Base-by-base conservation (phyloP, 92 coral and sea anemone genomes). In the Palythoa grandiflora region DNA sequence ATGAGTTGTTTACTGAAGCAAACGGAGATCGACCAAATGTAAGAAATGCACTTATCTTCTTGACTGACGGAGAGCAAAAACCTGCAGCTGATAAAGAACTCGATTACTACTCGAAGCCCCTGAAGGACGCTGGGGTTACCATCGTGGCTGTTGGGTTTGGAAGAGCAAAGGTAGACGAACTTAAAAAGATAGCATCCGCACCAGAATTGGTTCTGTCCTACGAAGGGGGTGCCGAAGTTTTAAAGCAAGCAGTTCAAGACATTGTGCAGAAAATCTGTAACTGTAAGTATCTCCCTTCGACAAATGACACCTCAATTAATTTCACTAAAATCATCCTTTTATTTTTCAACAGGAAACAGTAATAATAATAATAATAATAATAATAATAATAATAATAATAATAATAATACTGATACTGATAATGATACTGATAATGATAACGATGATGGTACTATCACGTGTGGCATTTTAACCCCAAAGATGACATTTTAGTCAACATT, bases 131-230 rank as follows among this genome's bases (percentile, higher is more conserved):
- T 0, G n/a, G 38, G 2, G 85, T 80, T 3, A 63, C 3, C 10
- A 63, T 80, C 5, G 61, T 80, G 4, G 71, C 85, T n/a, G 85
- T 80, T 37, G 85, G 85, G 14, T 80, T 80, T 80, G 85, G 59
- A 80, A 0, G 8, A 0, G 74, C 85, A 39, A 1, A 8, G 14
- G 11, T 39, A 48, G 12, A 21, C 8, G 73, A 80, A 38, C 72
- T 80, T 12, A 13, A 2, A 11, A 80, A 80, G 53, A 80, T 80
- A 2, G 71, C 85, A 3, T 80, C 85, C n/a, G 72, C 38, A 1
- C 74, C 73, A 44, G 59, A 60, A 15, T 63, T 16, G 11, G 71
- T 40, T 17, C 19, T 80, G 20, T 80, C 85, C 10, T 80, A 80
- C 15, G 7, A 40, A 3, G 73, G 85, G 1, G 85, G 85, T 19